A percentile compares a stretch with the other conserved stretches of the same genome.
These are phyloP conservation scores for Dascyllus trimaculatus DNA, from an alignment of 2,113 vertebrate genomes.

Conservation along the genomic window DNA sequence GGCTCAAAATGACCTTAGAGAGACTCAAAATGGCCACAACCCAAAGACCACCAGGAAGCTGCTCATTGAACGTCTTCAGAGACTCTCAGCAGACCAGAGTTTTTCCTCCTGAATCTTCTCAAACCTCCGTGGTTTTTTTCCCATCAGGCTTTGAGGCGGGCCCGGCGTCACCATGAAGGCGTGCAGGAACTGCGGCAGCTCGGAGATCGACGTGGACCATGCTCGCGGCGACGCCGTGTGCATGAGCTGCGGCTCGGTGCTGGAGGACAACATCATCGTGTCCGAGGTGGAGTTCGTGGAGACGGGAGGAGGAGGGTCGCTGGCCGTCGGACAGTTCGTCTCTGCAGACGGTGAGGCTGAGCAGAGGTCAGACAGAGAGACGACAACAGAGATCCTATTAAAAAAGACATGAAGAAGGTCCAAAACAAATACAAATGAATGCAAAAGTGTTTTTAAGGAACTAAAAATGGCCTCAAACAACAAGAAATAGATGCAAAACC, in stretches of 20 bases:
- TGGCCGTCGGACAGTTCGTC: constrained; percentile 94
- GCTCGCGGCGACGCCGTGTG: constrained; percentile 94
- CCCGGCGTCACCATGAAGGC: constrained; percentile 83
- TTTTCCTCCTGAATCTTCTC: no score
- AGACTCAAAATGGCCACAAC: background rate
- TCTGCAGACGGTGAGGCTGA: constrained; percentile 88
- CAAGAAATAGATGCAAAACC: no score
- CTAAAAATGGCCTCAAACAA: no score
- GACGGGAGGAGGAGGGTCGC: constrained; percentile 92
- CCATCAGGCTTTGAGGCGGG: constrained; percentile 22
- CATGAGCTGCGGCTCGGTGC: constrained; percentile 93
- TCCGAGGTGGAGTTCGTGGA: constrained; percentile 97
- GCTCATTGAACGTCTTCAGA: no score
- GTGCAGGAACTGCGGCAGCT: constrained; percentile 90
- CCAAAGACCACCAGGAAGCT: no score
- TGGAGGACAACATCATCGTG: constrained; percentile 98
- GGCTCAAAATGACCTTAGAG: background rate
- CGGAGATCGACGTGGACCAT: constrained; percentile 92
- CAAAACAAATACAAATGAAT: no score
- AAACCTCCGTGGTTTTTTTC: background rate
- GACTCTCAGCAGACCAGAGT: no score
- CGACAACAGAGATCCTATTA: no score
- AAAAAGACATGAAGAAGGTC: no score
- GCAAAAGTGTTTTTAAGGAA: no score
- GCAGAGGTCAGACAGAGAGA: no score